Base-by-base conservation (phyloP, 2,888 invertebrate genomes). In the Drosophila mimica region DNA sequence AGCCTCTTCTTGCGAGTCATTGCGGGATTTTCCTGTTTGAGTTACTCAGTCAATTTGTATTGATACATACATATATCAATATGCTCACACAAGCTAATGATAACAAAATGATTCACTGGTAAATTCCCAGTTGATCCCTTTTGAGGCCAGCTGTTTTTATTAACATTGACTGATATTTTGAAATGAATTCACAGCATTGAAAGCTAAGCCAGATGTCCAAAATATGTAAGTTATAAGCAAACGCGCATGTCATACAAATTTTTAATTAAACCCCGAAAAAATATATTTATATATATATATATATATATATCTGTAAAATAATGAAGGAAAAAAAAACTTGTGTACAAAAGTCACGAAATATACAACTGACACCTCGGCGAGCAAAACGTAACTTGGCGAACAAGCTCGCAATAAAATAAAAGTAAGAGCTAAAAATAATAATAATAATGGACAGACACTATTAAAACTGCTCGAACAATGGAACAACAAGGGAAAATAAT, bases 171-270 rank as follows among this genome's bases (percentile, higher is more conserved):
- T 46, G 62, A 63, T 60, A 38, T 56, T 58, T 52, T n/a, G 13
- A 43, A 73, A 57, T 74, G 48, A 69, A 65, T 58, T 48, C 17
- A 34, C 33, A 71, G 38, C 70, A 62, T 68, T 70, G 61, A 25
- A 28, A 43, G 43, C 31, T n/a, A 51, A 54, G 33, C 20, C 33
- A 52, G 36, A 63, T 76, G 46, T 40, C 31, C 53, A 58, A 68
- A 65, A 36, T 36, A 64, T 60, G 49, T 40, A 72, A 48, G 31
- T 53, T 43, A 60, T 62, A 65, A 54, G n/a, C 38, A 78, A 65
- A 74, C 84, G 66, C 70, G 62, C 53, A 43, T 62, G 61, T 64
- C 82, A 79, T 81, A 81, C 74, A 82, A 83, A 83, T 74, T 64
- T 66, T 68, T 66, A 60, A 72, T 81, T 68, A 53, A 31, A 3